A percentile compares a stretch with the other conserved stretches of the same genome.
These are phyloP conservation scores for Corythaeola cristata DNA, from an alignment of 2,113 vertebrate genomes.

Conservation along the genomic window DNA sequence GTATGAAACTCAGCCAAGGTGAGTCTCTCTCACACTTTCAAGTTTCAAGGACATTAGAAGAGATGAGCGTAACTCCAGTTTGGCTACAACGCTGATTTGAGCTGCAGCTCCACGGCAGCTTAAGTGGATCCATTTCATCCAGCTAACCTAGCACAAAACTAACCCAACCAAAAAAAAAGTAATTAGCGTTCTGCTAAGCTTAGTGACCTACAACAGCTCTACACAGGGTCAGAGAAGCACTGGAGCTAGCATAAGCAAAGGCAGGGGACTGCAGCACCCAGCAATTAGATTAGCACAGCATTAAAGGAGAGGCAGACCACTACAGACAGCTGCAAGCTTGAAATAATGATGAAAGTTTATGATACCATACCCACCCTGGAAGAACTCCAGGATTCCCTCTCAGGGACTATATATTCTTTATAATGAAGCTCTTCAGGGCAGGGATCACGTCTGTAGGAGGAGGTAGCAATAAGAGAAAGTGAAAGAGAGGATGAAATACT, in stretches of 20 bases:
- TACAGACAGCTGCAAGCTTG: background rate
- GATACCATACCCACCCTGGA: background rate
- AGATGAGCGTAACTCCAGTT: background rate
- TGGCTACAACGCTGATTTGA: fast-evolving
- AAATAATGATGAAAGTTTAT: background rate
- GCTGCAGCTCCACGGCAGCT: background rate
- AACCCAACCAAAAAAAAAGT: background rate
- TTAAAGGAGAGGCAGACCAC: background rate
- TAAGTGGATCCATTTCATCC: background rate
- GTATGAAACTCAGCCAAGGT: background rate
- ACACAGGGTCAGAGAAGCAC: background rate
- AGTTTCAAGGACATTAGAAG: background rate
- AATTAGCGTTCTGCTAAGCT: background rate
- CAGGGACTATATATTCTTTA: background rate
- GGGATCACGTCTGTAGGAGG: background rate
- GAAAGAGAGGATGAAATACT: background rate
- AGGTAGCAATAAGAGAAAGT: background rate
- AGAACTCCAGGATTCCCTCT: background rate
- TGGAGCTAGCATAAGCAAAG: background rate
- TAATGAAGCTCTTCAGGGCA: background rate
- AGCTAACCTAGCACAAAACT: background rate
- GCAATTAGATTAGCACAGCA: background rate
- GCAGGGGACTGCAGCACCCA: background rate
- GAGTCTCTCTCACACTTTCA: background rate
- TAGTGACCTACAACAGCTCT: background rate